Base-by-base conservation (phyloP, 1,140 invertebrate species). In the Triops longicaudatus region DNA sequence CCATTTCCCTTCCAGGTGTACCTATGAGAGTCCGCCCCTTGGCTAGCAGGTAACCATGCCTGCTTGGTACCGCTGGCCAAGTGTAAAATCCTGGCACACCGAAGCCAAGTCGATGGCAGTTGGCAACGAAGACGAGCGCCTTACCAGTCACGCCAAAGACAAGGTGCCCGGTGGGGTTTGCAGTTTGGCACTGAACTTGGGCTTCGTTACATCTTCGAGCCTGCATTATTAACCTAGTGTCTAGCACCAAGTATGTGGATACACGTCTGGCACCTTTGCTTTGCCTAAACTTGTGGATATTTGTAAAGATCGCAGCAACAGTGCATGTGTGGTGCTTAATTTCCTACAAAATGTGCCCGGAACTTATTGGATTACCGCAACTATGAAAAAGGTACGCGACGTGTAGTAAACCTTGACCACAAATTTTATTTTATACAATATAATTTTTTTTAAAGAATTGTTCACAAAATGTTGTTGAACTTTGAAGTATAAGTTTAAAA, bases 81-180 rank as follows among this genome's bases (percentile, higher is more conserved):
- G 50, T 63, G 50, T 63, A 63, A 63, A 63, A 63, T n/a, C 50
- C 50, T 63, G 14, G 50, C 50, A 63, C 50, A 12, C 50, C 50
- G 14, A 63, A 63, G n/a, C 50, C 50, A 63, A 63, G 50, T 63
- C 50, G 50, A 22, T 63, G 50, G 50, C n/a, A 63, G 50, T 63
- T 63, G 4, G 50, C 10, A 22, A 10, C 50, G 50, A 63, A 0
- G 50, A 63, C 10, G 50, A 63, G 50, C 50, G 0, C 50, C 50
- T 63, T 63, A n/a, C 17, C 50, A 63, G 50, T 63, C 50, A 63
- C 50, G 50, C 17, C 50, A 63, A 63, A 17, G 50, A 22, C 50
- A 63, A 63, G 50, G 50, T 63, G 50, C 50, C 50, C 50, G 50
- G 22, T 63, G 50, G 50, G 50, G 10, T 63, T 63, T 63, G 17